Evolutionary conservation across 53 echinoderm and acorn worm genomes (phyloP), one percentile per base, ranked within the genome.

Genomic region (Patiria pectinifera): DNA sequence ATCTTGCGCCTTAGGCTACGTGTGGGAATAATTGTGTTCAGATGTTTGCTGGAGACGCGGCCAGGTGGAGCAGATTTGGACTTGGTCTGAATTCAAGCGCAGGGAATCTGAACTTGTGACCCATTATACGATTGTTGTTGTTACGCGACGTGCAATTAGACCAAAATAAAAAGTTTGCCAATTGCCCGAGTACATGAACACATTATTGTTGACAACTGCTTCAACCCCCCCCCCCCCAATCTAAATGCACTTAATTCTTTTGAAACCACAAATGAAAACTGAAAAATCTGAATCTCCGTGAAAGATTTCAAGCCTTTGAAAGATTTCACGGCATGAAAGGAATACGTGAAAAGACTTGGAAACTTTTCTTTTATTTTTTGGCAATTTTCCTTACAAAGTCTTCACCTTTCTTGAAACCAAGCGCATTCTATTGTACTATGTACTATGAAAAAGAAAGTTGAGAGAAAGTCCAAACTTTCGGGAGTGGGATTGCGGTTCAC

Each of bases 11-110:
- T 86, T 11, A 23, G 72, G 86, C 71, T 47, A 49, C 49, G 21
- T 86, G 71, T 45, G 70, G 74, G 45, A 74, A 74, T 86, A 86
- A 86, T 86, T 86, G 86, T 25, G 71, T 22, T 86, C 86, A 86
- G 86, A 86, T 86, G 86, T 48, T 45, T 4, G n/a, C n/a, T 18
- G 53, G 21, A 72, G 86, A 49, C 14, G 49, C 45, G 74, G 48
- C 72, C 86, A 86, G 70, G 72, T 74, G 86, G 86, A 48, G 24
- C 86, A 62, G 71, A 86, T 86, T 86, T 74, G 72, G 46, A 86
- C 72, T 47, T 22, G 15, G 71, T 70, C 71, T 63, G 48, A 72
- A 75, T 71, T 49, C 46, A 47, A 74, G 74, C 22, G 74, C 72
- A 74, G 48, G 71, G 22, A 70, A 46, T 11, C 12, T 71, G 86